Base-by-base conservation (phyloP, 64 coral and sea anemone species). In the Pachyseris speciosa region DNA sequence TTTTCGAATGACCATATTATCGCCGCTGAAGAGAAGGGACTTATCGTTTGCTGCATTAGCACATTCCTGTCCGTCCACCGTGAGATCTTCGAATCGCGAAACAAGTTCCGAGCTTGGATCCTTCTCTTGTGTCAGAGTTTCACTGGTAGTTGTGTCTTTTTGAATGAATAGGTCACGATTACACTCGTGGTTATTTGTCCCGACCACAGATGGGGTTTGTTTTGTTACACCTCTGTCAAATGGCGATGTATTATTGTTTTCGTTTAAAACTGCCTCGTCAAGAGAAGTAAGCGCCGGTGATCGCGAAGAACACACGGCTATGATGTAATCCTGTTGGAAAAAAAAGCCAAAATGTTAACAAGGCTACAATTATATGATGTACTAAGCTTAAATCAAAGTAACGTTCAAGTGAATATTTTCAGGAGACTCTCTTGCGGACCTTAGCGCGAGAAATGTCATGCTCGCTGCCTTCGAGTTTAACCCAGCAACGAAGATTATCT, bases 231-330 rank as follows among this genome's bases (percentile, higher is more conserved):
- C 33, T 10, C 53, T 60, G 75, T 79, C 75, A 79, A 79, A 9
- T 79, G 32, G 49, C 6, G 49, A 55, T 33, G 77, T 61, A 63
- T 61, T 61, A 53, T 81, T 81, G 36, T 81, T 81, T 59, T 81
- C 77, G 51, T 81, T 79, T 16, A 50, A 79, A 79, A 79, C 48
- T 37, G 75, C 75, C 49, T 79, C 52, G n/a, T 64, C 52, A 20
- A 41, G 20, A 6, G 73, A 30, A 22, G 51, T 39, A 25, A 81
- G 28, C 17, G 75, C 19, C 53, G 51, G 7, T 41, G 77, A 40
- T 27, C 77, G 40, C 7, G 51, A 2, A 13, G 77, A 61, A 63
- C 77, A 81, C 32, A 81, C 52, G 17, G 7, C 77, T 55, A 81
- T 61, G 6, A 81, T 61, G 20, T 81, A 81, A 17, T 81, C 77